Evolutionary conservation across 2,888 invertebrate species (phyloP).

Genomic region (Zootermopsis nevadensis): DNA sequence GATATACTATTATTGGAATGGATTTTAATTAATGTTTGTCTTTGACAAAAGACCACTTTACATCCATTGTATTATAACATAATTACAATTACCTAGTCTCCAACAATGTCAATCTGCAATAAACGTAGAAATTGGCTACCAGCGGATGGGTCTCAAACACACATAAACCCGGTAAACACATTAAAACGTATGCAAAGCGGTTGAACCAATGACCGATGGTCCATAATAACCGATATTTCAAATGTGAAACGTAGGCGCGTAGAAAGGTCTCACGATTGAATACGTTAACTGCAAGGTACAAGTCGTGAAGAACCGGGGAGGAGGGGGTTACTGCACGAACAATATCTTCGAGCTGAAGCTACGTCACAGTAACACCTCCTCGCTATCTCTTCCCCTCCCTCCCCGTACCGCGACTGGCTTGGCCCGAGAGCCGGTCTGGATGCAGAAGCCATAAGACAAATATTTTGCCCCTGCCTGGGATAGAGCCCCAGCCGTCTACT

Average conservation of each 20-base stretch:
- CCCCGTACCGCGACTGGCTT: no score
- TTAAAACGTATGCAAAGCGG: background rate
- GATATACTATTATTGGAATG: slow-evolving; percentile 9
- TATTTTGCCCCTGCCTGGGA: no score
- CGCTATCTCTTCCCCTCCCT: no score
- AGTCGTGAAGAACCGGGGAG: no score
- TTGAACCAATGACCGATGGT: background rate
- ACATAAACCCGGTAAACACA: background rate
- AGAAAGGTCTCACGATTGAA: no score
- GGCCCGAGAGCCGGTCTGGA: no score
- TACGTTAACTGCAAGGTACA: no score
- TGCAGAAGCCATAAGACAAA: no score
- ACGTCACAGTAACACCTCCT: no score
- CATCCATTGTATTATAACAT: background rate
- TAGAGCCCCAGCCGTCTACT: no score
- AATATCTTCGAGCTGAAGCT: no score
- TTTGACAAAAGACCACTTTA: slow-evolving; percentile 6
- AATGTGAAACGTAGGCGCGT: background rate
- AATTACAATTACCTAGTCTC: slow-evolving; percentile 17
- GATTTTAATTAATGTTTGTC: slow-evolving; percentile 27
- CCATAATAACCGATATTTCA: background rate
- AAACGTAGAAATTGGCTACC: background rate
- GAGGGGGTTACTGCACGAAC: no score
- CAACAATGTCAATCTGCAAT: slow-evolving; percentile 16
- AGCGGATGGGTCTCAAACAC: background rate